These are phyloP conservation scores for Atrichornis clamosus DNA, from an alignment of 2,113 vertebrate species.

Conservation along the genomic window DNA sequence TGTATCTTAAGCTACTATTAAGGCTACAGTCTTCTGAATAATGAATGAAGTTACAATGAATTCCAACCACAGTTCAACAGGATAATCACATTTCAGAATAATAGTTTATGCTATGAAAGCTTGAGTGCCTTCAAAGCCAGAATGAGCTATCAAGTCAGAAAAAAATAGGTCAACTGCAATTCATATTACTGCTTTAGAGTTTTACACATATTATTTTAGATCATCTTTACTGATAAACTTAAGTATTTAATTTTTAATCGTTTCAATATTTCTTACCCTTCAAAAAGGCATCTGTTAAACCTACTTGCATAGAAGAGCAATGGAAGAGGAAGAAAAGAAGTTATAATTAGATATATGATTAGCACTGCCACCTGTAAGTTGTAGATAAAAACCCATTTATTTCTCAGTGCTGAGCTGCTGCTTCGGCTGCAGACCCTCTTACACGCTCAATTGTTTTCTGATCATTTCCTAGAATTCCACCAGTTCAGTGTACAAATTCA, in stretches of 20 bases:
- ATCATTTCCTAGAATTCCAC: background rate
- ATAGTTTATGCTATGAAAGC: background rate
- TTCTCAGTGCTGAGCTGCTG: background rate
- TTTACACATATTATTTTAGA: background rate
- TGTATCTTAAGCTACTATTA: background rate
- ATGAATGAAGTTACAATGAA: slow-evolving; percentile 5
- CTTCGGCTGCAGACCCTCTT: background rate
- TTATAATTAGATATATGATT: background rate
- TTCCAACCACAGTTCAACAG: slow-evolving; percentile 1
- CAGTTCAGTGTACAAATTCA: background rate
- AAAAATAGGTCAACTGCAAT: background rate
- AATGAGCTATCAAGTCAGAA: background rate
- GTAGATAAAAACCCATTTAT: background rate
- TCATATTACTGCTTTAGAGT: background rate
- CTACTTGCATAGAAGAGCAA: background rate
- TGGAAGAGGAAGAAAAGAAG: background rate
- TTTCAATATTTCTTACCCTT: background rate
- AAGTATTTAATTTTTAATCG: background rate
- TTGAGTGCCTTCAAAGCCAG: background rate
- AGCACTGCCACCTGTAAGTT: background rate
- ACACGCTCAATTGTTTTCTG: background rate
- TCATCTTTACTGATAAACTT: background rate
- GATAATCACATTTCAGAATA: slow-evolving; percentile 21
- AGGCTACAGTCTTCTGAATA: slow-evolving; percentile 13
- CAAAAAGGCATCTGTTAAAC: background rate